Evolutionary conservation across 2,797 vertebrate genomes (phyloP).

Genomic region (Podarcis lilfordi): DNA sequence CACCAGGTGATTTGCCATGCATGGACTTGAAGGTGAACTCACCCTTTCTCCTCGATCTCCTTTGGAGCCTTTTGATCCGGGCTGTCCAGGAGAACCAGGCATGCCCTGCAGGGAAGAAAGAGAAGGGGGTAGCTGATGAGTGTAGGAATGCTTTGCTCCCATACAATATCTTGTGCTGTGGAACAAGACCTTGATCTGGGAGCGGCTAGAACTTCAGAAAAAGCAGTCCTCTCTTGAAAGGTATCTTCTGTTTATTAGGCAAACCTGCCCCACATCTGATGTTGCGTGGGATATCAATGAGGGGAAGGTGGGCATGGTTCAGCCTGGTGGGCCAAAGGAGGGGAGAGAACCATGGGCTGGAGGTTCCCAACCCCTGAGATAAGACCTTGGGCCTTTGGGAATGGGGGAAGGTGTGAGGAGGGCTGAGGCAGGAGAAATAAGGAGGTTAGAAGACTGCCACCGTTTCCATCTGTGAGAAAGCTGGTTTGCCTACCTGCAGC

Average conservation of each 20-base stretch:
- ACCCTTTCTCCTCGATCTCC: conserved; percentile 84
- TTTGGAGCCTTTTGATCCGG: conserved; percentile 79
- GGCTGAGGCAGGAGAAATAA: too few relatives aligned
- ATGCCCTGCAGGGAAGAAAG: conserved; percentile 74
- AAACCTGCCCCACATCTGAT: too few relatives aligned
- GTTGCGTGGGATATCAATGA: too few relatives aligned
- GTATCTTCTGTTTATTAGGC: too few relatives aligned
- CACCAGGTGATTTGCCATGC: too few relatives aligned
- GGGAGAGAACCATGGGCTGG: too few relatives aligned
- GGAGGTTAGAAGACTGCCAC: not conserved
- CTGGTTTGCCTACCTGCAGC: conserved; percentile 72
- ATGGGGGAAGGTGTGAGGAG: too few relatives aligned
- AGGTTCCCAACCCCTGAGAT: too few relatives aligned
- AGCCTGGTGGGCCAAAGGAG: too few relatives aligned
- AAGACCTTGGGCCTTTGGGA: too few relatives aligned
- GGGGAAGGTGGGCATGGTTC: too few relatives aligned
- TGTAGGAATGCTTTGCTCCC: not conserved
- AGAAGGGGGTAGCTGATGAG: conserved; percentile 4
- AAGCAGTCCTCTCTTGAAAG: too few relatives aligned
- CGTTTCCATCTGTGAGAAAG: not conserved
- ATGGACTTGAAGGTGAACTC: conserved; percentile 53
- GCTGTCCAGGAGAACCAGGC: conserved; percentile 75
- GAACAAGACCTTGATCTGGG: conserved; percentile 10
- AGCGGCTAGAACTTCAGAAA: not conserved
- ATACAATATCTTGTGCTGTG: not conserved